These are phyloP conservation scores for Cryptomyrus ogoouensis DNA, from an alignment of 2,113 vertebrate species.

Conservation along the genomic window DNA sequence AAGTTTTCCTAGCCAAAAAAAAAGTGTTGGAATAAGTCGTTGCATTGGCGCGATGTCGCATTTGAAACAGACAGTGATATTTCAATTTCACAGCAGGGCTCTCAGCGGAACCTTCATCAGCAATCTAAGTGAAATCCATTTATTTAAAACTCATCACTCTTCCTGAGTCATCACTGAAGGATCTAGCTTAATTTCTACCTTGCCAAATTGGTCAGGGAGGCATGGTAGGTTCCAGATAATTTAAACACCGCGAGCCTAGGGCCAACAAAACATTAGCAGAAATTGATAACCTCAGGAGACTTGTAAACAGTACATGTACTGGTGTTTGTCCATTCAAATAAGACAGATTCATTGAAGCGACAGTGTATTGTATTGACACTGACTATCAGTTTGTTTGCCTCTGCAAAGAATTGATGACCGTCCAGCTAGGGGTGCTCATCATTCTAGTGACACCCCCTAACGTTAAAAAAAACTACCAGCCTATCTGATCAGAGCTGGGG, in stretches of 20 bases:
- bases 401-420: neutral
- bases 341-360: neutral
- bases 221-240: neutral
- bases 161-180: neutral
- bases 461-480: neutral
- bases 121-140: neutral
- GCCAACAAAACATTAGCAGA: neutral
- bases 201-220: neutral
- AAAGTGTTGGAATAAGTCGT: neutral
- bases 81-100: constrained; percentile 1
- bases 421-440: neutral
- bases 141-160: neutral
- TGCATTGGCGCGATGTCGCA: neutral
- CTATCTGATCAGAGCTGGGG: no score
- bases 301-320: neutral
- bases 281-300: neutral
- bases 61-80: neutral
- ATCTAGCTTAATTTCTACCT: neutral
- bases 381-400: neutral
- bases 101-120: neutral
- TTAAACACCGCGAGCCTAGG: neutral
- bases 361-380: neutral
- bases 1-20: neutral
- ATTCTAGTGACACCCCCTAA: neutral
- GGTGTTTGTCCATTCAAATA: neutral